These are phyloP conservation scores for Pygathrix nemaeus DNA, from an alignment of 2,113 vertebrate species.

Conservation along the genomic window DNA sequence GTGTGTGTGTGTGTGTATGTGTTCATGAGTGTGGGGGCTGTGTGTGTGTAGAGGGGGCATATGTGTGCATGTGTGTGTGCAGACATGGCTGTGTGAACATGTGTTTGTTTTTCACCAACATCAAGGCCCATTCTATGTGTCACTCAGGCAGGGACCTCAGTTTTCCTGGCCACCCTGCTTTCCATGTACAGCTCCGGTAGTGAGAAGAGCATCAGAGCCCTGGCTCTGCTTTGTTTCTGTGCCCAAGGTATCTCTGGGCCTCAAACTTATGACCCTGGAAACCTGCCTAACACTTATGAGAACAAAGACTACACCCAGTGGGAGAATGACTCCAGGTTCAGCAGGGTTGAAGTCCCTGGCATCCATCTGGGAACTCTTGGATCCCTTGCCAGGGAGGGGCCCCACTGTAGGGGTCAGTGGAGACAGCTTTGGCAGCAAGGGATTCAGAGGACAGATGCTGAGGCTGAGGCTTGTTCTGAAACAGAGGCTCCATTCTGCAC, in stretches of 20 bases:
- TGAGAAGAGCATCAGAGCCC: background rate
- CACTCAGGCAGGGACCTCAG: background rate
- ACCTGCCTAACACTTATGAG: background rate
- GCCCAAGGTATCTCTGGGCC: background rate
- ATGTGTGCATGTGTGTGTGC: background rate
- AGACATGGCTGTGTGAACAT: background rate
- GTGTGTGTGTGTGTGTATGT: background rate
- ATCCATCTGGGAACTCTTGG: background rate
- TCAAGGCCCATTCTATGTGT: background rate
- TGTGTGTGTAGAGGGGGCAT: background rate
- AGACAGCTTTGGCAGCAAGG: background rate
- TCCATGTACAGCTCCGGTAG: too few species aligned
- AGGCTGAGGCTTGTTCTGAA: background rate
- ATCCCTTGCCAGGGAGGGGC: background rate
- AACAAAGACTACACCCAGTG: background rate
- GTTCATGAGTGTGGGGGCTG: background rate
- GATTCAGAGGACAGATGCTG: background rate
- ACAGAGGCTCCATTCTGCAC: slow-evolving; percentile 53
- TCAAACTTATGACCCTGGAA: background rate
- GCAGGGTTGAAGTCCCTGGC: background rate
- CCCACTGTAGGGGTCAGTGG: background rate
- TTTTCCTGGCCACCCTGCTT: background rate
- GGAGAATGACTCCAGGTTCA: background rate
- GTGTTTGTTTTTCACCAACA: background rate
- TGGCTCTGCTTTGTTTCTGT: background rate